These are phyloP conservation scores for Sceloporus tristichus DNA, from an alignment of 2,113 vertebrate species.

Conservation along the genomic window DNA sequence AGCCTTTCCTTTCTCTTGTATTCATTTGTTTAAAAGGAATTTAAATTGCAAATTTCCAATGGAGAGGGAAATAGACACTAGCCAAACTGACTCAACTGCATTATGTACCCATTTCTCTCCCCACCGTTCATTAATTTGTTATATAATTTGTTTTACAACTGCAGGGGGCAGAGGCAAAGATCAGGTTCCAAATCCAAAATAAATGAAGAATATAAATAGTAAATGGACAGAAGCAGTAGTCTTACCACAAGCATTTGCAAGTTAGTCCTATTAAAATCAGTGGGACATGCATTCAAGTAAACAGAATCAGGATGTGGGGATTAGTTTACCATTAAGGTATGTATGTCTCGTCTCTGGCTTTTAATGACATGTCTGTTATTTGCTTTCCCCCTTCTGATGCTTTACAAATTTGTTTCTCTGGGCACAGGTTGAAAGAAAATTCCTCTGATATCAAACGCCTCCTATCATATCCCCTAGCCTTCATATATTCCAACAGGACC, in stretches of 20 bases:
- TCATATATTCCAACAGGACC: background rate
- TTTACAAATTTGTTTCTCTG: background rate
- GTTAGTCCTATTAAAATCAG: background rate
- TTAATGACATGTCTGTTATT: background rate
- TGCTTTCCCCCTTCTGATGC: background rate
- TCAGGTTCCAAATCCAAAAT: conserved; percentile 16
- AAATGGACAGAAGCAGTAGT: background rate
- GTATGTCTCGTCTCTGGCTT: background rate
- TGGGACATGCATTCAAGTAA: conserved; percentile 1
- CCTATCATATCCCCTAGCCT: background rate
- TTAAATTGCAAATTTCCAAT: background rate
- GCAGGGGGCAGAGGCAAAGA: background rate
- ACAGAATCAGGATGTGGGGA: background rate
- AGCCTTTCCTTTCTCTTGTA: background rate
- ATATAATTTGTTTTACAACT: conserved; percentile 23
- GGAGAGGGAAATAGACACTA: background rate
- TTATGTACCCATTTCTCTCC: background rate
- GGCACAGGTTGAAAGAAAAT: background rate
- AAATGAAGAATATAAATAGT: background rate
- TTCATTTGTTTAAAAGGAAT: conserved; percentile 14
- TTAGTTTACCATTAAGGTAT: background rate
- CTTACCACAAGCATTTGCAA: background rate
- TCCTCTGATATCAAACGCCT: background rate
- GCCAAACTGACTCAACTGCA: background rate
- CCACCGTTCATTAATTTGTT: background rate